Conservation (phyloP, 1,140 invertebrate species). For the Plectus sambesii region DNA sequence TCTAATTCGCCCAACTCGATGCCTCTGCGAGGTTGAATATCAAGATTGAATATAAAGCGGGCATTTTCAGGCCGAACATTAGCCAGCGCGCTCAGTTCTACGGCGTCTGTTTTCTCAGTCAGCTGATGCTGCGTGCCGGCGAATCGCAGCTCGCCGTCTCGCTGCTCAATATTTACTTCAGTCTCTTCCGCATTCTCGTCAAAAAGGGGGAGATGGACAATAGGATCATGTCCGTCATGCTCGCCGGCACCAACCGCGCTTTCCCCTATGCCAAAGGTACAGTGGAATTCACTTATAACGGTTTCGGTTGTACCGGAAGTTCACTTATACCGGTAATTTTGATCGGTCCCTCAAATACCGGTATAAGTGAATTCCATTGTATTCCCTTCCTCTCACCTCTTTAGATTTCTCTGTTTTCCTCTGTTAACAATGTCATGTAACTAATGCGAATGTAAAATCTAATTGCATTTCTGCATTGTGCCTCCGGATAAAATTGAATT, state of each 20-base stretch:
- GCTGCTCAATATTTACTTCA: slow-evolving; percentile 80
- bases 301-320: no score
- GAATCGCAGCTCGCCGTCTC: slow-evolving; percentile 65
- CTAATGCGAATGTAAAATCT: background rate
- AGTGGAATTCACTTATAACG: no score
- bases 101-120: slow-evolving; percentile 75
- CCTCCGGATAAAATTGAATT: no score
- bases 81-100: slow-evolving; percentile 77
- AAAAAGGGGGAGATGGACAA: slow-evolving; percentile 81
- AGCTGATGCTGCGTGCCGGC: slow-evolving; percentile 61
- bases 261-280: slow-evolving; percentile 64
- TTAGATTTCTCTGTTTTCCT: background rate
- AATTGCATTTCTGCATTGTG: background rate
- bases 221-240: slow-evolving; percentile 75
- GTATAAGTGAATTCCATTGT: no score
- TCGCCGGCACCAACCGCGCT: slow-evolving; percentile 74
- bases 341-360: no score
- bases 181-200: slow-evolving; percentile 81
- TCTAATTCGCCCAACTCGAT: no score
- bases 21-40: no score
- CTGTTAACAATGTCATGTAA: background rate
- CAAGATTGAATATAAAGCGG: background rate
- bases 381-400: slow-evolving; percentile 6
- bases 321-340: no score
- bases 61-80: slow-evolving; percentile 53